Evolutionary conservation across 1,140 invertebrate genomes (phyloP), one percentile per base, ranked within the genome.

Genomic region (Harpegnathos saltator): DNA sequence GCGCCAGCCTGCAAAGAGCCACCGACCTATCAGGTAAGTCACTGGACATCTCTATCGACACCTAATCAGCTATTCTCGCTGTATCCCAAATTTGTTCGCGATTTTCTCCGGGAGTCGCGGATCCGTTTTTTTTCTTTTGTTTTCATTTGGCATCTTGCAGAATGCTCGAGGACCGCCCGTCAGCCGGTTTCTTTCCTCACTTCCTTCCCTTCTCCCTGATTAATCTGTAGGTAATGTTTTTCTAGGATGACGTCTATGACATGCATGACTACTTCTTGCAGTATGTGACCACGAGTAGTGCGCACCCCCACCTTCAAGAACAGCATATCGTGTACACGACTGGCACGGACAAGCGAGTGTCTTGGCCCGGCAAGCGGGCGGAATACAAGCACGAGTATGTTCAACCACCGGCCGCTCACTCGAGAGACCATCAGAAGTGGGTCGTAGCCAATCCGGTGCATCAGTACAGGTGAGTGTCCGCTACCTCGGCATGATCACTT

Each of bases 391-490:
- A 95, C 81, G 95, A 96, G 38, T 96, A 96, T 85, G 94, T 96
- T 44, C 96, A 96, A 90, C 96, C 96, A 63, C 96, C 96, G 50
- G 95, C 95, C 61, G 96, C 96, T 29, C 96, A 96, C 89, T 95
- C 95, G 12, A 95, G 94, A 85, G 94, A 94, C 24, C 93, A 94
- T 75, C 93, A 94, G 56, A 95, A 95, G 85, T 95, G 95, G 89
- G 94, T 95, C 26, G 95, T 96, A 74, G 92, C 95, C 14, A 95
- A 95, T 84, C 94, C 94, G 52, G 93, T 95, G 62, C 95, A 96
- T 89, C 95, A 95, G 86, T 96, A 96, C 85, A 95, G 95, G 95
- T 96, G 58, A 85, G 81, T 33, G 61, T 66, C 4, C 0, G n/a
- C 12, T 52, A 26, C 12, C 17, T 3, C 1, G 1, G 14, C 44